These are phyloP conservation scores for Troglohyphantes excavatus DNA, from an alignment of 2,888 invertebrate genomes.

Conservation along the genomic window DNA sequence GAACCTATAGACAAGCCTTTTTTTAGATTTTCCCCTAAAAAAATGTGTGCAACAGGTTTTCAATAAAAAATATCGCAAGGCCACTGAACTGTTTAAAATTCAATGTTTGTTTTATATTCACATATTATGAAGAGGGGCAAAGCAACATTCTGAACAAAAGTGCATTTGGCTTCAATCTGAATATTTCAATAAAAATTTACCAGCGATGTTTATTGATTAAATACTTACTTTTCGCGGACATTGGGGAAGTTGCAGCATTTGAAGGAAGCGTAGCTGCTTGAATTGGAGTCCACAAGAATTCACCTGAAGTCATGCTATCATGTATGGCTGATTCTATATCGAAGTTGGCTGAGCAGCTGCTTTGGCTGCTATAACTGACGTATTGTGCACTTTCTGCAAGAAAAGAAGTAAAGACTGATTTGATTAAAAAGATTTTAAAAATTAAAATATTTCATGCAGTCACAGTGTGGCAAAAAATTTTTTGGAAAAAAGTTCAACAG, in stretches of 20 bases:
- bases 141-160: no score
- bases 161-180: no score
- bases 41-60: no score
- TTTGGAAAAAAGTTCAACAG: no score
- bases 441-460: not conserved
- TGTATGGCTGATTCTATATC: constrained; percentile 32
- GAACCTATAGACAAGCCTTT: no score
- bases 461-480: not conserved
- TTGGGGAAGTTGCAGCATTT: constrained; percentile 21
- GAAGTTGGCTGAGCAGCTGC: constrained; percentile 39
- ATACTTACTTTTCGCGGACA: constrained; percentile 36
- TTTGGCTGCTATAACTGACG: constrained; percentile 34
- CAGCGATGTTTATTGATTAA: no score
- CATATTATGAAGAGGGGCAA: no score
- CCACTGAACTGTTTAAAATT: no score
- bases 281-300: constrained; percentile 24
- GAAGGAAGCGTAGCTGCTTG: constrained; percentile 11
- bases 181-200: no score
- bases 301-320: not conserved
- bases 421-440: not conserved
- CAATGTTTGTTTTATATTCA: no score
- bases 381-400: constrained; percentile 41
- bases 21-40: no score
- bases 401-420: not conserved
- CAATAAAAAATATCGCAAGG: no score